A percentile compares a stretch with the other conserved stretches of the same genome.
These are phyloP conservation scores for Temnothorax nylanderi DNA, from an alignment of 1,140 invertebrate species.

Conservation along the genomic window DNA sequence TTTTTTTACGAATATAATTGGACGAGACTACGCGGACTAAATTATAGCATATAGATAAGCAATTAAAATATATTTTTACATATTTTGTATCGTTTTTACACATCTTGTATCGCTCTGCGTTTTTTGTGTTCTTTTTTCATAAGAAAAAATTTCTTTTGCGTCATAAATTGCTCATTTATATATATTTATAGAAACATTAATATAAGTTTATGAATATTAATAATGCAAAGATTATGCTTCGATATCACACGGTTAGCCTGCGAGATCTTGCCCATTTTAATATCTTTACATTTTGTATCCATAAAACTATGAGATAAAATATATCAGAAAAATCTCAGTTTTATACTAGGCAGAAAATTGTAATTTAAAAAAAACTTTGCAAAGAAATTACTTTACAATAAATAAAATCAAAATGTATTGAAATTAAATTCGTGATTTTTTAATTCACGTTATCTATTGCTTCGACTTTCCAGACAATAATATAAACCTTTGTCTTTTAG, in stretches of 20 bases:
- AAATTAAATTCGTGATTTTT: neutral
- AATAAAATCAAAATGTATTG: neutral
- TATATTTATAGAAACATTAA: neutral
- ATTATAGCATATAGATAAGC: neutral
- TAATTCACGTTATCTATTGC: neutral
- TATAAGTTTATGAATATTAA: neutral
- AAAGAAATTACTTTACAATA: neutral
- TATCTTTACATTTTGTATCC: neutral
- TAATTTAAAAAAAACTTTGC: neutral
- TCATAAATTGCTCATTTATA: neutral
- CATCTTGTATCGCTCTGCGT: too few species aligned
- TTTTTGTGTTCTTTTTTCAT: neutral
- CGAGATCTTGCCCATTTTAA: neutral
- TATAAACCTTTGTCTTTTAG: neutral
- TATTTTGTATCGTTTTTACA: too few species aligned
- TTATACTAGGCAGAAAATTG: neutral
- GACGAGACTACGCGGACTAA: too few species aligned
- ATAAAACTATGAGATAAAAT: neutral
- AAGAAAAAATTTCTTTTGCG: neutral
- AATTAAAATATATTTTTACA: neutral
- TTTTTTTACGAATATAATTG: neutral
- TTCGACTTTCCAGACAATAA: neutral
- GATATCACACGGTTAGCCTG: neutral
- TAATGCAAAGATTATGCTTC: neutral
- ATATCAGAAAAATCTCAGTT: neutral